Base-by-base conservation (phyloP, 1,140 invertebrate species). In the Trichonephila clavipes region DNA sequence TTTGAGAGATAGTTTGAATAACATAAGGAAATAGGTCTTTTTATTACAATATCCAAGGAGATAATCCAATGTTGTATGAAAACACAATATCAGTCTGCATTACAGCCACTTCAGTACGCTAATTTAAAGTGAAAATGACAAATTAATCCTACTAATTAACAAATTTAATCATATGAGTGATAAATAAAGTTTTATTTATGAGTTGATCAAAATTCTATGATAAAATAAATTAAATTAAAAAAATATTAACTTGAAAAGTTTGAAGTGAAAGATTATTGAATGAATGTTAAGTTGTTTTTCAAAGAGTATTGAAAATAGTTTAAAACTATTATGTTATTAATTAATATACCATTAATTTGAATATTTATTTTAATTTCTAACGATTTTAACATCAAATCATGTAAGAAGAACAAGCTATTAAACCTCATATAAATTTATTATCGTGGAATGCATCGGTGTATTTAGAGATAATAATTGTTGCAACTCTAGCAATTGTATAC, bases 321-420 rank as follows among this genome's bases (percentile, higher is more conserved):
- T 16, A 6, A 21, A 18, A 18, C 6, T 18, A 21, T 64, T 21
- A 51, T 51, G 51, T 64, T 64, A 64, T 64, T 64, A 34, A 2
- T 34, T 18, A 40, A 5, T 12, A 77, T 18, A 7, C 14, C 5
- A 7, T 34, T 19, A 1, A 18, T 6, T 19, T 18, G 28, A 40
- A 40, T 34, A 16, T 5, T 34, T 24, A 19, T 12, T n/a, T 10
- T 34, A 34, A 77, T 34, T 77, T 2, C 34, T 77, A 18, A 18
- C 4, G 1, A 34, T 34, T 40, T 5, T 34, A 40, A 40, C 34
- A 0, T 77, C 16, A 77, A 77, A 40, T 77, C 5, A 18, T 34
- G 2, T 28, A 6, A 77, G 34, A 77, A 34, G 72, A 77, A 77
- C 72, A 77, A 77, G 28, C 72, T 77, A 77, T 77, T 77, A 77